Evolutionary conservation across 2,113 vertebrate species (phyloP).

Genomic region (Microcebus griseorufus): DNA sequence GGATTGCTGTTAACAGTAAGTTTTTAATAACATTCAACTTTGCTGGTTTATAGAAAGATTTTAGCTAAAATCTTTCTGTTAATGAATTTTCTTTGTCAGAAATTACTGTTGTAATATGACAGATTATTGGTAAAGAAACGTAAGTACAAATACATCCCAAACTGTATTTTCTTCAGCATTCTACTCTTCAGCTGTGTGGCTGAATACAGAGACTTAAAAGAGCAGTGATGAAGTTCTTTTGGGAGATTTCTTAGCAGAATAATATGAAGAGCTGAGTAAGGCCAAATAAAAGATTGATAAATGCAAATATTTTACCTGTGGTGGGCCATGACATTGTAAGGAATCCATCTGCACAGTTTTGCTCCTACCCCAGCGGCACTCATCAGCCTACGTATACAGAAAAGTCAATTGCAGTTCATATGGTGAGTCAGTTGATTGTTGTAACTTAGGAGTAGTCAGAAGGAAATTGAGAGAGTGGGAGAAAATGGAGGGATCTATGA

Average conservation of each 20-base stretch:
- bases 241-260: background rate
- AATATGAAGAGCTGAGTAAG: background rate
- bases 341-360: background rate
- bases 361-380: background rate
- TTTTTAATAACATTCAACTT: background rate
- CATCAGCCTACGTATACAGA: background rate
- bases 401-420: background rate
- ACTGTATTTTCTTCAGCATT: background rate
- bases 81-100: conserved; percentile 21
- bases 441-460: background rate
- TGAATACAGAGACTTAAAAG: background rate
- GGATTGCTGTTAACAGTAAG: conserved; percentile 99
- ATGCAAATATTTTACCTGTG: background rate
- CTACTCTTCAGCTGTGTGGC: background rate
- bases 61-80: conserved; percentile 26
- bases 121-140: background rate
- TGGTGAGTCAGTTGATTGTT: background rate
- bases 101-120: background rate
- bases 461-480: conserved; percentile 6
- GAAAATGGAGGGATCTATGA: background rate
- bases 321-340: background rate
- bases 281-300: background rate
- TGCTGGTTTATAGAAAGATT: background rate
- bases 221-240: background rate
- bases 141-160: background rate